Evolutionary conservation across 2,888 invertebrate species (phyloP), one percentile per base, ranked within the genome.

Genomic region (Troglohyphantes excavatus): DNA sequence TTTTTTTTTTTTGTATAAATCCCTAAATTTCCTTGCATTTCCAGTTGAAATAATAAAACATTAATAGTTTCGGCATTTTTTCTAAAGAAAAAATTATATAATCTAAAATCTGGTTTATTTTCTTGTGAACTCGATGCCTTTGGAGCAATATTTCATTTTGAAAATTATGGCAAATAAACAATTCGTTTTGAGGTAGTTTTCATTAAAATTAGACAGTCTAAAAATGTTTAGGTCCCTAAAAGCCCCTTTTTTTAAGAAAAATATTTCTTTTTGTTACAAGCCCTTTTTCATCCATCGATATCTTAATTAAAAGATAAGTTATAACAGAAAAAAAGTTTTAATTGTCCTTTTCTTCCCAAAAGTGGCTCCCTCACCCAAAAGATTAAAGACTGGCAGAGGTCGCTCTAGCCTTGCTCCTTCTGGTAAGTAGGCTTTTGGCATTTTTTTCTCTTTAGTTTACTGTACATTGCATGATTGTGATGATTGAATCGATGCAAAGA

Each of bases 321-420:
- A 53, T 53, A 13, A 5, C 17, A 1, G 17, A 5, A 23, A 2
- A 46, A 43, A 72, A 21, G 17, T 43, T 72, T 46, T 46, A 29
- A 5, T 65, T 67, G 29, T 67, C 0, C 13, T 39, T 21, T 53
- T 46, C 17, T 26, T 27, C 43, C 33, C 68, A 23, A 23, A 23
- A 85, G 85, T 33, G 76, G 76, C 67, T 39, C 59, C 68, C 5
- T 53, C 85, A 76, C 67, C 85, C 85, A 85, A 85, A 85, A 85
- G 85, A 59, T 76, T 85, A 39, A 85, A 59, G 26, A 46, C 3
- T 21, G 33, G 76, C 3, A n/a, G 70, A 3, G 27, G 73, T 17
- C 73, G 83, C 43, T 63, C 21, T 0, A 83, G 73, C 26, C 11
- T 73, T 13, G 27, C 29, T 43, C 72, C 29, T 6, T 17, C 33